A percentile compares a stretch with the other conserved stretches of the same genome.
phyloP scores from a whole-genome alignment of 2,888 invertebrate species.

The Heteromurus nitidus region DNA sequence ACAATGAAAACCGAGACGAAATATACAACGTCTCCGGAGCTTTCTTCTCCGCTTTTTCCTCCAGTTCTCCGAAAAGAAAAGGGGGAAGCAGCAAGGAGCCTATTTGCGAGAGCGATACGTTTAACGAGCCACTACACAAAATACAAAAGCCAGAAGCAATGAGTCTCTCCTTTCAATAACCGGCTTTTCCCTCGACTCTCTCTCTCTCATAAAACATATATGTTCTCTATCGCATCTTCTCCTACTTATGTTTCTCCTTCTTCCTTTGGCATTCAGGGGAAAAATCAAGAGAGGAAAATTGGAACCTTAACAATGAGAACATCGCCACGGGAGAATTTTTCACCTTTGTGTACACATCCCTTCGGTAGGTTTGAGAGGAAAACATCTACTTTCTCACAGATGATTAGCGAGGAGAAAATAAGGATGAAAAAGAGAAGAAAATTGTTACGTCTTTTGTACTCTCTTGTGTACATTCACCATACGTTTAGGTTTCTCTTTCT shows the following conservation, averaged over 20 bases:
- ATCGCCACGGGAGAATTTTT: conserved; percentile 13
- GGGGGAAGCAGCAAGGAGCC: conserved; percentile 1
- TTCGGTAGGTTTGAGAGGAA: too few relatives aligned
- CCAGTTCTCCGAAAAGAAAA: too few relatives aligned
- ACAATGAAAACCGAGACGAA: neutral
- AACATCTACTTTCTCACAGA: neutral
- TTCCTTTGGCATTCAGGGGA: neutral
- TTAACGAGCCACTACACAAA: neutral
- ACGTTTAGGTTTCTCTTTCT: too few relatives aligned
- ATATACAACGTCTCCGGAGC: too few relatives aligned
- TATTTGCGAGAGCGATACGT: too few relatives aligned
- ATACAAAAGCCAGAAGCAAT: conserved; percentile 1
- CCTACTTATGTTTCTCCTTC: neutral
- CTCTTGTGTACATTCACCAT: too few relatives aligned
- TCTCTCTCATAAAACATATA: too few relatives aligned
- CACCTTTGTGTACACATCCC: neutral
- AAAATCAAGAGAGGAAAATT: too few relatives aligned
- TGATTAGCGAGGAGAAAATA: conserved; percentile 13
- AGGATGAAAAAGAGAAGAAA: neutral
- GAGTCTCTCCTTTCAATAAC: neutral
- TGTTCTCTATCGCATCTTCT: neutral
- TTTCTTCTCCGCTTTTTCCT: too few relatives aligned
- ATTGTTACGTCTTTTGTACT: neutral
- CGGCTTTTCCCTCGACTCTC: neutral
- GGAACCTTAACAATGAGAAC: too few relatives aligned